phyloP scores from a whole-genome alignment of 1,140 invertebrate species.

The Leptinotarsa texana region DNA sequence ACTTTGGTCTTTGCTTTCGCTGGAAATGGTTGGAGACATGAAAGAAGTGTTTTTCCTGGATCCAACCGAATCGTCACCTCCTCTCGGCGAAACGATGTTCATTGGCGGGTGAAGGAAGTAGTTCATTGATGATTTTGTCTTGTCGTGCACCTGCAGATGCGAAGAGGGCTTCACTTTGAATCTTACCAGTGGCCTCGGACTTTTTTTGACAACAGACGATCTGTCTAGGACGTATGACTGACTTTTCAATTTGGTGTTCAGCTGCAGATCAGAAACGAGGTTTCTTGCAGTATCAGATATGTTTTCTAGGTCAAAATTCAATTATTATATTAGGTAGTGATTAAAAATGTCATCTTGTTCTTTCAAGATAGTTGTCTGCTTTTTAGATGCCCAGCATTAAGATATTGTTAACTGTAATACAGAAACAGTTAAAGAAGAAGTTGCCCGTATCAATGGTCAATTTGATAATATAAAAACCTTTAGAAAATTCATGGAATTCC shows the following conservation, averaged over 20 bases:
- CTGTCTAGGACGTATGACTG: slow-evolving; percentile 28
- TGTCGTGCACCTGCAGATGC: background rate
- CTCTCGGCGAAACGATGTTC: background rate
- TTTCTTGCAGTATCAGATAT: slow-evolving; percentile 13
- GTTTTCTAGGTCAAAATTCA: slow-evolving; percentile 22
- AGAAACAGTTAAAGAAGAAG: too few species aligned
- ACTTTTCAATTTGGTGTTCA: slow-evolving; percentile 28
- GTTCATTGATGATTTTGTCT: slow-evolving; percentile 27
- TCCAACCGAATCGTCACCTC: background rate
- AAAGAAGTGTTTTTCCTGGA: slow-evolving; percentile 35
- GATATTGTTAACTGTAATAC: too few species aligned
- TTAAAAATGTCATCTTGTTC: background rate
- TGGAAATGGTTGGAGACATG: slow-evolving; percentile 50
- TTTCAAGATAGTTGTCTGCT: too few species aligned
- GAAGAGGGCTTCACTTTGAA: background rate
- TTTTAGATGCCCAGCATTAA: too few species aligned
- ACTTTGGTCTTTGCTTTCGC: slow-evolving; percentile 47
- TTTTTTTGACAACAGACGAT: background rate
- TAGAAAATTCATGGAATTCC: too few species aligned
- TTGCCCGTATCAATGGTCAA: too few species aligned
- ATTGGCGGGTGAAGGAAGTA: slow-evolving; percentile 27
- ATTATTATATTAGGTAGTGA: slow-evolving; percentile 29
- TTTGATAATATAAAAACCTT: too few species aligned
- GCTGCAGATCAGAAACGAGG: slow-evolving; percentile 23
- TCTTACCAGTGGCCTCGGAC: background rate